Evolutionary conservation across 2,888 invertebrate genomes (phyloP).

Genomic region (Agriopis leucophaearia): DNA sequence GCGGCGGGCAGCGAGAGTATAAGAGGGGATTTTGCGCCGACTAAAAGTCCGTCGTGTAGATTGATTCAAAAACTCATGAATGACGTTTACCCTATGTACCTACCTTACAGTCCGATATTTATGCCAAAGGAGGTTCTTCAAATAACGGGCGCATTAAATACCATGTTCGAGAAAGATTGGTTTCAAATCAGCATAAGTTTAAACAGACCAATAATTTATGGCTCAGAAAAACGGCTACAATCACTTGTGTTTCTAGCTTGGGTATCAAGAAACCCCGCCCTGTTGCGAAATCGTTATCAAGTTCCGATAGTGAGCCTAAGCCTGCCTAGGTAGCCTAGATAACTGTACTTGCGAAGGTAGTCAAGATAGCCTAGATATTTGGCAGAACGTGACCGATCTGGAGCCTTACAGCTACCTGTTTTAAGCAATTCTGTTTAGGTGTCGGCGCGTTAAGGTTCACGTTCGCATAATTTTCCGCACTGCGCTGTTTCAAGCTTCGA

Average conservation of each 20-base stretch:
- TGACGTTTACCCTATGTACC: too few relatives aligned
- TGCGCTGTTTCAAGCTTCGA: too few relatives aligned
- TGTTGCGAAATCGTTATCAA: conserved; percentile 40
- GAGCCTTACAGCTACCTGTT: too few relatives aligned
- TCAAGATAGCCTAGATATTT: conserved; percentile 24
- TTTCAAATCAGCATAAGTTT: conserved; percentile 3
- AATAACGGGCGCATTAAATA: too few relatives aligned
- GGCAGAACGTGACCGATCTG: conserved; percentile 40
- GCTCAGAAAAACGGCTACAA: conserved; percentile 14
- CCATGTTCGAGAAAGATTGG: not conserved
- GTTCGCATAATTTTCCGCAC: too few relatives aligned
- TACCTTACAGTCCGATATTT: not conserved
- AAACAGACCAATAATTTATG: conserved; percentile 5
- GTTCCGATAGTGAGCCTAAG: conserved; percentile 32
- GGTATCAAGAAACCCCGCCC: conserved; percentile 38
- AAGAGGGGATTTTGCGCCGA: too few relatives aligned
- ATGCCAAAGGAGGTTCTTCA: not conserved
- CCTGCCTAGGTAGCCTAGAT: conserved; percentile 17
- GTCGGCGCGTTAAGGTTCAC: too few relatives aligned
- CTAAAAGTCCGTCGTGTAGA: too few relatives aligned
- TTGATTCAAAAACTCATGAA: too few relatives aligned
- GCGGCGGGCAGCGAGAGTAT: too few relatives aligned
- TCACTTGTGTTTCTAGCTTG: conserved; percentile 11
- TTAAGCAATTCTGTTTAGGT: too few relatives aligned
- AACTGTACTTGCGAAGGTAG: conserved; percentile 22